Evolutionary conservation across 2,888 invertebrate genomes (phyloP).

Genomic region (Hipparchia sbordonii): DNA sequence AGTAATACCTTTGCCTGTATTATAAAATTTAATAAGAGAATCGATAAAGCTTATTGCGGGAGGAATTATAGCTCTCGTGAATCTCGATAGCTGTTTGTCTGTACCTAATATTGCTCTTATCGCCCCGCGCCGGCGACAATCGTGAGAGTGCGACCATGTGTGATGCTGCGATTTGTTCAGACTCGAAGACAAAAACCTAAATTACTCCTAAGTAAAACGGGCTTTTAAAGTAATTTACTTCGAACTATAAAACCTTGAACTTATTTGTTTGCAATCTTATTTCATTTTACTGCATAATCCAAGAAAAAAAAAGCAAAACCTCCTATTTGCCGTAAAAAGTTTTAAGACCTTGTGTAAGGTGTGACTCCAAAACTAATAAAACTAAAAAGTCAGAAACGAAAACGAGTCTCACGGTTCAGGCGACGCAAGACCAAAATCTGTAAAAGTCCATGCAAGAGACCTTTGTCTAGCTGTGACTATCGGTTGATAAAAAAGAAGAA

Average conservation of each 20-base stretch:
- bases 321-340: too few relatives aligned
- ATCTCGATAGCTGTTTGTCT: conserved; percentile 76
- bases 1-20: neutral
- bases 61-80: conserved; percentile 79
- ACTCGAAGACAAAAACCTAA: conserved; percentile 8
- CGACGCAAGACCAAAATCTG: too few relatives aligned
- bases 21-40: conserved; percentile 75
- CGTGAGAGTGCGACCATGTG: conserved; percentile 67
- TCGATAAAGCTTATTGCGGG: conserved; percentile 76
- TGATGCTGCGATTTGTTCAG: conserved; percentile 54
- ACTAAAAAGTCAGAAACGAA: too few relatives aligned
- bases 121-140: conserved; percentile 66
- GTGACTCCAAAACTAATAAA: too few relatives aligned
- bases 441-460: too few relatives aligned
- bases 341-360: too few relatives aligned
- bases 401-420: too few relatives aligned
- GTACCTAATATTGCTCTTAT: conserved; percentile 70
- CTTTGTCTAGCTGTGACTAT: too few relatives aligned
- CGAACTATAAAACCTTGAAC: neutral
- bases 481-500: too few relatives aligned
- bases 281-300: too few relatives aligned
- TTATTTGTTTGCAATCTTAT: too few relatives aligned
- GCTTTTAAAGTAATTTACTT: neutral
- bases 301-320: too few relatives aligned
- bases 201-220: conserved; percentile 8